These are phyloP conservation scores for Gallinago jamesoni DNA, from an alignment of 2,113 vertebrate species.

Conservation along the genomic window DNA sequence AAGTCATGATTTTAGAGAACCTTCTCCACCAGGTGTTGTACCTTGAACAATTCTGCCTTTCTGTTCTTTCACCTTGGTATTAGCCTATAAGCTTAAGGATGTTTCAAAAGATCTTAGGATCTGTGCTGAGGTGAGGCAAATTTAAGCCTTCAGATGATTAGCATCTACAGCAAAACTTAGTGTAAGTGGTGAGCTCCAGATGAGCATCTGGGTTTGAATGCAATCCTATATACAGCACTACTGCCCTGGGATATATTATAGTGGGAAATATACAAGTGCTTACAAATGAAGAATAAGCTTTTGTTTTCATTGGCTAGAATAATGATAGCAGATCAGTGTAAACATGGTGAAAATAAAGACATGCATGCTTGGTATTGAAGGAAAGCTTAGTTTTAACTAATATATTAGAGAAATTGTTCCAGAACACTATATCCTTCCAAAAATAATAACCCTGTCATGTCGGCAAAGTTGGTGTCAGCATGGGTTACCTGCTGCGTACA, in stretches of 20 bases:
- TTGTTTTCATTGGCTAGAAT: constrained; percentile 44
- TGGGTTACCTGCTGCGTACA: constrained; percentile 73
- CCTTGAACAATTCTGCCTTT: background rate
- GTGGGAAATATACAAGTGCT: background rate
- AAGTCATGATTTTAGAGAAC: background rate
- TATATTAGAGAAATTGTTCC: constrained; percentile 74
- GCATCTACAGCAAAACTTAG: background rate
- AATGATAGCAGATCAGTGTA: constrained; percentile 10
- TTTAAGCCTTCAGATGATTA: background rate
- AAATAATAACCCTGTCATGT: constrained; percentile 78
- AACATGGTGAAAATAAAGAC: constrained; percentile 59
- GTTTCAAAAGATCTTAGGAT: background rate
- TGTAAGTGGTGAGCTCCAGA: background rate
- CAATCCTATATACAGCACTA: background rate
- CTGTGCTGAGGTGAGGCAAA: background rate
- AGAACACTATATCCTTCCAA: constrained; percentile 73
- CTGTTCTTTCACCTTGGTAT: background rate
- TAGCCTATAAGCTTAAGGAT: background rate
- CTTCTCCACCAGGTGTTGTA: background rate
- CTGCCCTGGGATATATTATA: background rate
- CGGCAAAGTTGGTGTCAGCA: constrained; percentile 70
- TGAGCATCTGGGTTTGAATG: background rate
- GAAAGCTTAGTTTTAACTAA: constrained; percentile 70
- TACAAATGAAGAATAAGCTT: constrained; percentile 26
- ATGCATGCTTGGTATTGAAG: constrained; percentile 62